Conservation (phyloP, 2,113 vertebrate species). For the Eublepharis macularius region DNA sequence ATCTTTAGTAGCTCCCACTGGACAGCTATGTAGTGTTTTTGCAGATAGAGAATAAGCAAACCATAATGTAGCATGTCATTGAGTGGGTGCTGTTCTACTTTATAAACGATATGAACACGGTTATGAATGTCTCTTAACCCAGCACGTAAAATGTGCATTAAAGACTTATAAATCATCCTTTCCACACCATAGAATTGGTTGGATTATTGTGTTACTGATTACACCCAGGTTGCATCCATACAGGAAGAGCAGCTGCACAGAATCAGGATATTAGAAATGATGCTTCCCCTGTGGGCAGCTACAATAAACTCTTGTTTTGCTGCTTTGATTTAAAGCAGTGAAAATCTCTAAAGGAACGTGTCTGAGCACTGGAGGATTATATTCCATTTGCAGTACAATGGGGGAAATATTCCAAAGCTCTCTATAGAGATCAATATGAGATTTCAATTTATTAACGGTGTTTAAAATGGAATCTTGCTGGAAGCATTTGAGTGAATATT, state of each 20-base stretch:
- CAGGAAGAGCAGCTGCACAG: conserved; percentile 68
- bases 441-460: conserved; percentile 59
- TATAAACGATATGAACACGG: neutral
- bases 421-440: conserved; percentile 58
- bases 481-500: conserved; percentile 57
- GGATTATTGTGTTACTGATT: conserved; percentile 55
- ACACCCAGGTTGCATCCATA: conserved; percentile 49
- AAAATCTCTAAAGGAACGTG: conserved; percentile 62
- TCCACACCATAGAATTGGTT: conserved; percentile 31
- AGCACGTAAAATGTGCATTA: neutral
- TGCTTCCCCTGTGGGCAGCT: conserved; percentile 55
- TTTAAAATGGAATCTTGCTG: conserved; percentile 60
- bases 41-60: neutral
- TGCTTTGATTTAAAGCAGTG: conserved; percentile 70
- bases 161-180: neutral
- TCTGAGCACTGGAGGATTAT: conserved; percentile 56
- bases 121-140: neutral
- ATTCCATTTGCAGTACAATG: conserved; percentile 71
- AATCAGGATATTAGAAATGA: conserved; percentile 62
- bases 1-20: neutral
- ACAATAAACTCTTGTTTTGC: conserved; percentile 72
- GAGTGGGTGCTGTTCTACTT: neutral
- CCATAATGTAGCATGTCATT: neutral
- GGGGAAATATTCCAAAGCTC: conserved; percentile 66
- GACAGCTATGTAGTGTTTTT: neutral